Evolutionary conservation across 2,888 invertebrate species (phyloP), one percentile per base, ranked within the genome.

Genomic region (Hylaea fasciaria): DNA sequence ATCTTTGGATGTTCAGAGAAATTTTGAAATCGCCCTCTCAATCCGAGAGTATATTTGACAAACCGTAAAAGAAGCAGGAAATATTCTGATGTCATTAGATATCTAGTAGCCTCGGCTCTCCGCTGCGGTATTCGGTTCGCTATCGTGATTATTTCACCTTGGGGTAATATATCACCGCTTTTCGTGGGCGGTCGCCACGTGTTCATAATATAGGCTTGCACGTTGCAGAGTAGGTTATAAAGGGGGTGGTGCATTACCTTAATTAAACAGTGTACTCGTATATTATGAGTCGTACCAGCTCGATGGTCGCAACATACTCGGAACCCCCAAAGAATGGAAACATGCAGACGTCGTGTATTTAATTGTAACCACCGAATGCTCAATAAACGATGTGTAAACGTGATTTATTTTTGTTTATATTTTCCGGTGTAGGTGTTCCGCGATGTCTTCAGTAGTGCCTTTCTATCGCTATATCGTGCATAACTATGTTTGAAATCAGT

Each of bases 371-470:
- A 75, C 77, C 76, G 79, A 76, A 75, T 77, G 80, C 80, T 80
- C 78, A 80, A 72, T 71, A 71, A 71, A 69, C 65, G 53, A 59
- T 72, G 67, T 74, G 64, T 69, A 66, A 65, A 70, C 44, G 57
- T 65, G 68, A 62, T 58, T 64, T 62, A 49, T 66, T 67, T 66
- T 65, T 65, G 43, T 70, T 69, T 64, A 65, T 55, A 44, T 57
- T 32, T 54, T 57, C n/a, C 45, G 44, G 44, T 55, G 45, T 64
- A 62, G 59, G 59, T 57, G 37, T 57, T 69, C 64, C 65, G 73
- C 72, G 67, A 70, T 59, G 60, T 79, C 78, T 81, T 80, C 80
- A 73, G 81, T 82, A 85, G 85, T 84, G 85, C 83, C 83, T 85
- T 85, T 78, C 74, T 54, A 52, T 52, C 56, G 65, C 64, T 62